Evolutionary conservation across 1,140 invertebrate genomes (phyloP).

Genomic region (Drosophila ficusphila): DNA sequence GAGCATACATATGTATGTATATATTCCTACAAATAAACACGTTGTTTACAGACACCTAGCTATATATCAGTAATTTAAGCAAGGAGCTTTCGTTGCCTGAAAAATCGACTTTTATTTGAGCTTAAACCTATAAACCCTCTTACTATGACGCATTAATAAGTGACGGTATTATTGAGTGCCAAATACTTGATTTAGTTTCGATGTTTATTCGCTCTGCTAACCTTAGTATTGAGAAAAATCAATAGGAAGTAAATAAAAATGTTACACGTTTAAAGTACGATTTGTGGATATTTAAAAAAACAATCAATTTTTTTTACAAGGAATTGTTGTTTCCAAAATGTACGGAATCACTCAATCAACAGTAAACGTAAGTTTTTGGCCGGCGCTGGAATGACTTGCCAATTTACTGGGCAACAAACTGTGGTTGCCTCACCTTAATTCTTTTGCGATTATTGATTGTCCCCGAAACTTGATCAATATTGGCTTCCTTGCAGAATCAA

Average conservation of each 20-base stretch:
- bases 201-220: conserved; percentile 34
- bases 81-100: conserved; percentile 38
- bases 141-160: conserved; percentile 34
- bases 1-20: conserved; percentile 40
- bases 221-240: conserved; percentile 51
- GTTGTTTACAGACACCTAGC: conserved; percentile 44
- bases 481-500: conserved; percentile 54
- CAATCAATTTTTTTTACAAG: conserved; percentile 9
- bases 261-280: conserved; percentile 30
- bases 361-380: conserved; percentile 36
- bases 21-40: conserved; percentile 46
- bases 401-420: not conserved
- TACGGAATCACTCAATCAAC: conserved; percentile 47
- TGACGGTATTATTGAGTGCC: conserved; percentile 43
- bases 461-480: conserved; percentile 16
- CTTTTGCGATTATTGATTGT: conserved; percentile 21
- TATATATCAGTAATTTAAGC: conserved; percentile 49
- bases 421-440: conserved; percentile 21
- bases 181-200: conserved; percentile 48
- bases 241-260: conserved; percentile 52
- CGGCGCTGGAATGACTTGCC: not conserved
- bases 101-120: conserved; percentile 49
- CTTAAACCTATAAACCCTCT: conserved; percentile 28
- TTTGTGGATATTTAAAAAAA: conserved; percentile 15
- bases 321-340: conserved; percentile 27